A percentile compares a stretch with the other conserved stretches of the same genome.
Conservation (phyloP, 2,888 invertebrate genomes). For the Aspidiotus rigidus region DNA sequence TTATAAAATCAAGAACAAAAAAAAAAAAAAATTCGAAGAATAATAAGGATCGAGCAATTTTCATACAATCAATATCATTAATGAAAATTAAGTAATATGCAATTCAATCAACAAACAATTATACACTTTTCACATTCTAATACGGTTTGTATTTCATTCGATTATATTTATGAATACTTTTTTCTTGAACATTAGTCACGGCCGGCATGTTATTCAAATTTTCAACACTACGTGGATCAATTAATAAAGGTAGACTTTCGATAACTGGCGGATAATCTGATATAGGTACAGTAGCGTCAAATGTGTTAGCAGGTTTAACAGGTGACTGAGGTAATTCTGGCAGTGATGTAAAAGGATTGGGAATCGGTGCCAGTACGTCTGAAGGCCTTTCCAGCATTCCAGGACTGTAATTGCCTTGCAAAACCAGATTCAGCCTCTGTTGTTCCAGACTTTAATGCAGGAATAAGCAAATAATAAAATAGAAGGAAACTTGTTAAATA, state of each 20-base stretch:
- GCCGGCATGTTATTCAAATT: constrained; percentile 22
- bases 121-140: constrained; percentile 2
- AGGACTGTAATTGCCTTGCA: constrained; percentile 26
- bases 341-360: constrained; percentile 27
- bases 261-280: constrained; percentile 30
- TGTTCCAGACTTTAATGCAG: constrained; percentile 29
- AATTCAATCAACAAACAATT: background rate
- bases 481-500: constrained; percentile 20
- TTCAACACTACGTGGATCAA: constrained; percentile 29
- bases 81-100: background rate
- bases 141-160: constrained; percentile 27
- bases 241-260: constrained; percentile 27
- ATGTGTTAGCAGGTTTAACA: constrained; percentile 31
- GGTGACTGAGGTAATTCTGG: constrained; percentile 32
- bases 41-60: background rate
- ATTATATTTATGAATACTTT: constrained; percentile 19
- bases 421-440: constrained; percentile 32
- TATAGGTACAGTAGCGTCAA: constrained; percentile 30
- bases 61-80: background rate
- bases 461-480: constrained; percentile 25
- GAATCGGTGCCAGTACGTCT: constrained; percentile 30
- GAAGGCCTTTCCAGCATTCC: constrained; percentile 32
- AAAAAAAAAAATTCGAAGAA: background rate
- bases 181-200: constrained; percentile 23
- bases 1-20: background rate